Conservation (phyloP, 2,797 vertebrate genomes). For the Eurystomus glaucurus region DNA sequence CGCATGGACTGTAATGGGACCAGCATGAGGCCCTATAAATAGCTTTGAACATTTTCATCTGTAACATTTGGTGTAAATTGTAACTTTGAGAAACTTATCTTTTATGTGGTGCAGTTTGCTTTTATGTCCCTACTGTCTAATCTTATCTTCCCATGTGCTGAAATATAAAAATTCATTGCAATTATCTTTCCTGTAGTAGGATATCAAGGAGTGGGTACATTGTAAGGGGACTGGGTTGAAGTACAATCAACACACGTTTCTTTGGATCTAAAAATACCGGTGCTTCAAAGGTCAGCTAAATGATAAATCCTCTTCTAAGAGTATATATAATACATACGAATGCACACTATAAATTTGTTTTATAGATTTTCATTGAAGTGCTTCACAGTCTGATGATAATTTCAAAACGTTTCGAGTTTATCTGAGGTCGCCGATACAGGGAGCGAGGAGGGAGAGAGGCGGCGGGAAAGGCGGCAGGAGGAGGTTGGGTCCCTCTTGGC, state of each 20-base stretch:
- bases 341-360: slow-evolving; percentile 71
- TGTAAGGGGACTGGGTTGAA: slow-evolving; percentile 27
- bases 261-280: slow-evolving; percentile 68
- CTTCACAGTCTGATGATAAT: slow-evolving; percentile 68
- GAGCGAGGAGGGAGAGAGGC: not conserved
- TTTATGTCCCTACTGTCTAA: slow-evolving; percentile 76
- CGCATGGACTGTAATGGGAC: slow-evolving; percentile 4
- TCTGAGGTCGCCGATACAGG: slow-evolving; percentile 23
- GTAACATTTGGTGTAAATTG: slow-evolving; percentile 75
- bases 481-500: not conserved
- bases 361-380: slow-evolving; percentile 72
- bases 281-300: slow-evolving; percentile 70
- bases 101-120: slow-evolving; percentile 73
- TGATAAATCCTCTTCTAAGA: slow-evolving; percentile 64
- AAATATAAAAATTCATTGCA: slow-evolving; percentile 78
- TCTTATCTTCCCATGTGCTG: slow-evolving; percentile 75
- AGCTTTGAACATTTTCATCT: slow-evolving; percentile 70
- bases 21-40: slow-evolving; percentile 18
- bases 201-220: slow-evolving; percentile 54
- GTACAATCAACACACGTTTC: slow-evolving; percentile 52
- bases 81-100: slow-evolving; percentile 77
- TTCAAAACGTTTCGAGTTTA: slow-evolving; percentile 42
- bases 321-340: slow-evolving; percentile 58
- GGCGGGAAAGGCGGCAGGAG: not conserved
- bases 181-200: slow-evolving; percentile 70